Evolutionary conservation across 1,140 invertebrate species (phyloP).

Genomic region (Anastatus disparis): DNA sequence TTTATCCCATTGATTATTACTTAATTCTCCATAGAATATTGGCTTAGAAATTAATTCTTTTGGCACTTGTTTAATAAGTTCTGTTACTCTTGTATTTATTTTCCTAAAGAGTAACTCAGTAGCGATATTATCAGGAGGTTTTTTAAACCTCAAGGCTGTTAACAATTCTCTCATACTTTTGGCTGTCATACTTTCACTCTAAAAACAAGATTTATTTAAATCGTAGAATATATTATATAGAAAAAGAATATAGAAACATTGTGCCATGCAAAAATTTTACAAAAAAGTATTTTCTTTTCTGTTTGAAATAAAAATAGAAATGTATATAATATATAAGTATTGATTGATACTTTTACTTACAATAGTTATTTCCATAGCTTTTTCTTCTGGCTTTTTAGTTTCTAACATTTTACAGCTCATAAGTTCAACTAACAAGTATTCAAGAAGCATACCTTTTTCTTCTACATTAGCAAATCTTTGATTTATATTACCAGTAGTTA

Average conservation of each 20-base stretch:
- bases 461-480: conserved; percentile 73
- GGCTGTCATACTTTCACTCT: conserved; percentile 85
- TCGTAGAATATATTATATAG: conserved; percentile 26
- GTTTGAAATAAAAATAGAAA: not conserved
- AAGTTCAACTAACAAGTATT: conserved; percentile 84
- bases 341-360: conserved; percentile 58
- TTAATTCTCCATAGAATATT: conserved; percentile 78
- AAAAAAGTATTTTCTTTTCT: not conserved
- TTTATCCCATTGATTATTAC: conserved; percentile 84
- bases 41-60: conserved; percentile 77
- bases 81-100: conserved; percentile 78
- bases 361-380: conserved; percentile 69
- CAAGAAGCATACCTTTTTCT: conserved; percentile 76
- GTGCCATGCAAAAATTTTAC: not conserved
- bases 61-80: conserved; percentile 74
- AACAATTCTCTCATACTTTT: conserved; percentile 81
- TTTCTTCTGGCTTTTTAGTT: conserved; percentile 72
- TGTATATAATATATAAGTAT: conserved; percentile 9
- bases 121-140: conserved; percentile 85
- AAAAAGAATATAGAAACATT: not conserved
- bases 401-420: conserved; percentile 82
- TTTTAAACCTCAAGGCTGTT: conserved; percentile 81
- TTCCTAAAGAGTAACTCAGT: conserved; percentile 81
- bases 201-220: conserved; percentile 33
- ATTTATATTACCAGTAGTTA: conserved; percentile 61